Percentiles rank a stretch among this genome's conserved stretches.
Conservation (phyloP, 2,113 vertebrate species). For the Carassius gibelio region DNA sequence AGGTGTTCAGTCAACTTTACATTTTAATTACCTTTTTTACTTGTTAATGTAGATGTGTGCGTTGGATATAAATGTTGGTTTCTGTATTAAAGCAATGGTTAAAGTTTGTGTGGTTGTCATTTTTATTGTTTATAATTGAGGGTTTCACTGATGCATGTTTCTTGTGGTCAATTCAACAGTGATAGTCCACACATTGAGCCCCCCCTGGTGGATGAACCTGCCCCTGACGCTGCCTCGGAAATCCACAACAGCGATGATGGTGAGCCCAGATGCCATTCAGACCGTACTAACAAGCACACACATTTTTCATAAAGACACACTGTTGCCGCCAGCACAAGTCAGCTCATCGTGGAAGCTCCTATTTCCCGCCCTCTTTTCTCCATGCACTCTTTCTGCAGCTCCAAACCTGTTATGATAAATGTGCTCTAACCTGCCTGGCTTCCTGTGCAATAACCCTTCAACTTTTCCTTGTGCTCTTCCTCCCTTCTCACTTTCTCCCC, state of each 20-base stretch:
- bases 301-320: background rate
- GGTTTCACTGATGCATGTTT: background rate
- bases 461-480: conserved; percentile 15
- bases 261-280: conserved; percentile 60
- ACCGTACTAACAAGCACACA: conserved; percentile 18
- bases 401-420: background rate
- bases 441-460: conserved; percentile 36
- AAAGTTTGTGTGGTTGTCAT: background rate
- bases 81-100: background rate
- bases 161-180: conserved; percentile 72
- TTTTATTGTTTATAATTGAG: background rate
- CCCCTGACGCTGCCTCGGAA: conserved; percentile 82
- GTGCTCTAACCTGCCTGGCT: conserved; percentile 68
- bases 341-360: background rate
- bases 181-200: conserved; percentile 93
- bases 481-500: conserved; percentile 4
- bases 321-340: background rate
- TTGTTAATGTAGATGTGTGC: background rate
- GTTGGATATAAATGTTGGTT: background rate
- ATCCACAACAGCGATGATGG: conserved; percentile 93
- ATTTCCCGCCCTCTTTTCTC: background rate
- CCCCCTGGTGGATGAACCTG: conserved; percentile 84
- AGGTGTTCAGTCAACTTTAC: background rate
- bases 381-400: conserved; percentile 42
- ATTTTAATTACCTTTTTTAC: background rate